Conservation (phyloP, 1,140 invertebrate species). For the Sitodiplosis mosellana region DNA sequence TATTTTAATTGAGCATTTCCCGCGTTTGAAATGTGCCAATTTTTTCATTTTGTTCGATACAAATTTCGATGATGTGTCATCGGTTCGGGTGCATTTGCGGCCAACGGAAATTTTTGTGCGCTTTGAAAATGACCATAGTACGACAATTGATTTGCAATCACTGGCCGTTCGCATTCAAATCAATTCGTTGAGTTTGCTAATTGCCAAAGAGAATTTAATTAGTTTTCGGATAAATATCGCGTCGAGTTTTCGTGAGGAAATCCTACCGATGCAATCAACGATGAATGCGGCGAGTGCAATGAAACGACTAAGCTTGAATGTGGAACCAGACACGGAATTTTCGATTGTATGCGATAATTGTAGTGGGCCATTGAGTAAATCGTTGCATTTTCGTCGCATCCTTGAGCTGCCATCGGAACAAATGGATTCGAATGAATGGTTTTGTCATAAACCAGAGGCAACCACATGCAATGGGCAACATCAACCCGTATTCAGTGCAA, state of each 20-base stretch:
- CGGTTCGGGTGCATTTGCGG: background rate
- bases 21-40: background rate
- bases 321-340: background rate
- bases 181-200: background rate
- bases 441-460: background rate
- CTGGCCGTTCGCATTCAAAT: too few species aligned
- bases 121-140: background rate
- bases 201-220: background rate
- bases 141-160: too few species aligned
- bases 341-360: background rate
- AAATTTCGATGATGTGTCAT: background rate
- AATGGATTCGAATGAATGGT: slow-evolving; percentile 1
- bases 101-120: background rate
- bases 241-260: too few species aligned
- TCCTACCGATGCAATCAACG: too few species aligned
- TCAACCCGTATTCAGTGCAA: background rate
- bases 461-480: background rate
- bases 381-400: background rate
- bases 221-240: background rate
- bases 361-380: background rate
- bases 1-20: background rate
- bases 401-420: background rate
- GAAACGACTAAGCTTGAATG: background rate
- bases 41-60: background rate
- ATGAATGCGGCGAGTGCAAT: background rate